Conservation (phyloP, 2,888 invertebrate species). For the Drosophila monieri region DNA sequence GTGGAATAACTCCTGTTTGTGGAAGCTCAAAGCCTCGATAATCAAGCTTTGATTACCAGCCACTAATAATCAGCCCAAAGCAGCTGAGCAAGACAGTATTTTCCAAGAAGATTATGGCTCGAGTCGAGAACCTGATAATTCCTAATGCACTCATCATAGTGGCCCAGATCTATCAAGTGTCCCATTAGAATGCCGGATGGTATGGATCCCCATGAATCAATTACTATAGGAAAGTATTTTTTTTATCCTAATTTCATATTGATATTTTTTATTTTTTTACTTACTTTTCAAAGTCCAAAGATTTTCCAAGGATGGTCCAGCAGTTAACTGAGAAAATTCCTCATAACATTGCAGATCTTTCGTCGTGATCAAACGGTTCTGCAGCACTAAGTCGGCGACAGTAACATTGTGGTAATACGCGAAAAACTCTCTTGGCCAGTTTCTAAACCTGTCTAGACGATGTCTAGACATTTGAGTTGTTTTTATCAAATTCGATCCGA, state of each 20-base stretch:
- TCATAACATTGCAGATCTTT: conserved; percentile 45
- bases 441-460: conserved; percentile 9
- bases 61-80: conserved; percentile 24
- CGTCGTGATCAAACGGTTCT: conserved; percentile 3
- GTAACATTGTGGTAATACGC: conserved; percentile 32
- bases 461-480: conserved; percentile 14
- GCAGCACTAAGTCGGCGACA: conserved; percentile 11
- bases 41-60: no score
- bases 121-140: background rate
- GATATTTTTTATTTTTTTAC: background rate
- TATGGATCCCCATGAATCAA: conserved; percentile 83
- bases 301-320: conserved; percentile 18
- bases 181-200: conserved; percentile 82
- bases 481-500: no score
- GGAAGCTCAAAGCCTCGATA: background rate
- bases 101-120: conserved; percentile 43
- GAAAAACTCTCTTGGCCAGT: conserved; percentile 21
- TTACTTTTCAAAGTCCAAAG: conserved; percentile 50
- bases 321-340: conserved; percentile 39
- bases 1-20: no score
- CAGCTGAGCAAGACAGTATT: conserved; percentile 49
- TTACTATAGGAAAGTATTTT: conserved; percentile 66
- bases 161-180: background rate
- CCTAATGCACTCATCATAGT: conserved; percentile 72
- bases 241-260: background rate